These are phyloP conservation scores for Plecotus auritus DNA, from an alignment of 2,113 vertebrate species.

Conservation along the genomic window DNA sequence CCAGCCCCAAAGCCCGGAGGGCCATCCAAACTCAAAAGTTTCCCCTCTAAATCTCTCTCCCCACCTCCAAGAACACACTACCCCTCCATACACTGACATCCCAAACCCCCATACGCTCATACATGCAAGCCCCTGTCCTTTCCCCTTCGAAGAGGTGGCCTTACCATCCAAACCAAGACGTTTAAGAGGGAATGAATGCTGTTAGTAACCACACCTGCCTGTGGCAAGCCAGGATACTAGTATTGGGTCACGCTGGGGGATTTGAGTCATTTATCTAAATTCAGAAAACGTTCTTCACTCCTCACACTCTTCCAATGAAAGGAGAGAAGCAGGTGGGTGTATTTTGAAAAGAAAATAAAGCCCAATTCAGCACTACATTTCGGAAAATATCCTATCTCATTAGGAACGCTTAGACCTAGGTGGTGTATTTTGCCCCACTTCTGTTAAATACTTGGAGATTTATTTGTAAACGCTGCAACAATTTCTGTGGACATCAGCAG, in stretches of 20 bases:
- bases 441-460: constrained; percentile 20
- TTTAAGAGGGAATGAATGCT: background rate
- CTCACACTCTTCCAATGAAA: background rate
- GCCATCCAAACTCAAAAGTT: background rate
- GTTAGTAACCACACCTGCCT: background rate
- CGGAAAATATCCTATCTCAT: background rate
- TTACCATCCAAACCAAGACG: background rate
- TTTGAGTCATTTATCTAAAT: background rate
- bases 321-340: background rate
- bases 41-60: background rate
- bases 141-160: background rate
- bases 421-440: background rate
- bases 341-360: background rate
- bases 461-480: background rate
- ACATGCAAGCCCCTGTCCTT: background rate
- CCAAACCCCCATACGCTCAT: background rate
- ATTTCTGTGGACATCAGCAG: background rate
- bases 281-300: background rate
- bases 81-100: background rate
- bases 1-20: background rate
- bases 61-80: background rate
- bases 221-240: background rate
- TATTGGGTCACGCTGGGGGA: background rate
- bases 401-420: background rate
- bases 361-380: background rate